Base-by-base conservation (phyloP, 2,888 invertebrate genomes). In the Chymomyza caudatula region DNA sequence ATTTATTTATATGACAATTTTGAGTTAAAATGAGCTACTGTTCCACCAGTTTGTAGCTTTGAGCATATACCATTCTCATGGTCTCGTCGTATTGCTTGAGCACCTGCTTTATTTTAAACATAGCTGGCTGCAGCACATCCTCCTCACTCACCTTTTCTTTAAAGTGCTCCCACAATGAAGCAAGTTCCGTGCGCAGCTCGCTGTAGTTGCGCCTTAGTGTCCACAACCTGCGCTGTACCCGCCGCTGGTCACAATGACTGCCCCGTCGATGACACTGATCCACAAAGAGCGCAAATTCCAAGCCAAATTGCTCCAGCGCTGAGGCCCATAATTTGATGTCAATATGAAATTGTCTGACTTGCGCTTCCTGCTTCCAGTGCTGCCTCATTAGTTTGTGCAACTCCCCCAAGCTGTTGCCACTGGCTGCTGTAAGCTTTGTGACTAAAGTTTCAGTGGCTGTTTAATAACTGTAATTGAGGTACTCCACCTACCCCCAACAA, bases 161-260 rank as follows among this genome's bases (percentile, higher is more conserved):
- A 42, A 63, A 74, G 11, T 47, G 57, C 0, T 73, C 69, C 60
- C 78, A 68, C 13, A 81, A 54, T 2, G 65, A 54, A 37, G 76
- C 81, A 6, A 78, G 54, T 6, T 65, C 69, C 5, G 65, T 74
- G 5, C 62, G 60, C 1, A 78, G 55, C 15, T 74, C 70, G 2
- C 53, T 66, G 22, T 60, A 71, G 11, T 20, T 62, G 25, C 69
- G 76, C 3, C 69, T 54, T 1, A 78, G 57, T 2, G 51, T 23
- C 2, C 77, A 65, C 8, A 81, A 8, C n/a, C 66, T 52, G 2
- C 78, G 68, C 19, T 68, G 73, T 37, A 81, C 77, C 15, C 49
- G 60, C 3, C 74, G 52, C 56, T 67, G 69, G 0, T 15, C 37
- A 11, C 78, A 78, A 1, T 44, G 63, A 17, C 69, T 67, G 19